Evolutionary conservation across 92 coral and sea anemone genomes (phyloP).

Genomic region (Zoanthus sociatus): DNA sequence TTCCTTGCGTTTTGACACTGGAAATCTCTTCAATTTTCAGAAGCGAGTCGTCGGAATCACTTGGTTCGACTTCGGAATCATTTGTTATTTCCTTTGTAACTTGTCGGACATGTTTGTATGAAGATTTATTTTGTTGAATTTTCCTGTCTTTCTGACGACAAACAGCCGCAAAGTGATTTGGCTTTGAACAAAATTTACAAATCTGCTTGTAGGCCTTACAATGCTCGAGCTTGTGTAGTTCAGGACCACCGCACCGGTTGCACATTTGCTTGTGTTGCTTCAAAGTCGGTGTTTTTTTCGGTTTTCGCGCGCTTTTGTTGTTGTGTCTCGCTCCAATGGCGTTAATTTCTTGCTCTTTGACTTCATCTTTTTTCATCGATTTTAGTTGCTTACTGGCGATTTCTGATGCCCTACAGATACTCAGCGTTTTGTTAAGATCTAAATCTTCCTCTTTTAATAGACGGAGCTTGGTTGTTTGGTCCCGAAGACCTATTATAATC

Average conservation of each 20-base stretch:
- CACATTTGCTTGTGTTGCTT: not conserved
- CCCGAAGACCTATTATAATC: slow-evolving; percentile 39
- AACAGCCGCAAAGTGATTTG: not conserved
- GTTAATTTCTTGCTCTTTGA: slow-evolving; percentile 25
- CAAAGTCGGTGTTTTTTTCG: not conserved
- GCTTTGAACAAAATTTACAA: slow-evolving; percentile 1
- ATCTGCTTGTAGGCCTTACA: not conserved
- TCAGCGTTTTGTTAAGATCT: slow-evolving; percentile 43
- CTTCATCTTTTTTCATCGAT: slow-evolving; percentile 46
- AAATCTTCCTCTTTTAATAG: slow-evolving; percentile 49
- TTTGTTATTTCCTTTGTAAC: not conserved
- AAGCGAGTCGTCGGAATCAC: slow-evolving; percentile 30
- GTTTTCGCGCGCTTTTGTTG: slow-evolving; percentile 4
- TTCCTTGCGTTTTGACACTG: slow-evolving; percentile 44
- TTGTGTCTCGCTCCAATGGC: slow-evolving; percentile 23
- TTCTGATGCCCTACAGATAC: slow-evolving; percentile 32
- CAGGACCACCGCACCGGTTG: not conserved
- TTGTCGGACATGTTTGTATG: slow-evolving; percentile 3
- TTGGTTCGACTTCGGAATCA: not conserved
- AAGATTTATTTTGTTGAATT: not conserved
- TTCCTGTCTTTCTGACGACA: not conserved
- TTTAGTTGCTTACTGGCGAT: slow-evolving; percentile 39
- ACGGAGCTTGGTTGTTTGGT: slow-evolving; percentile 33
- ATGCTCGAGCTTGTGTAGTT: slow-evolving; percentile 27
- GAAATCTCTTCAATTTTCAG: slow-evolving; percentile 59